Conservation (phyloP, 2,797 vertebrate species). For the Novumbra hubbsi region DNA sequence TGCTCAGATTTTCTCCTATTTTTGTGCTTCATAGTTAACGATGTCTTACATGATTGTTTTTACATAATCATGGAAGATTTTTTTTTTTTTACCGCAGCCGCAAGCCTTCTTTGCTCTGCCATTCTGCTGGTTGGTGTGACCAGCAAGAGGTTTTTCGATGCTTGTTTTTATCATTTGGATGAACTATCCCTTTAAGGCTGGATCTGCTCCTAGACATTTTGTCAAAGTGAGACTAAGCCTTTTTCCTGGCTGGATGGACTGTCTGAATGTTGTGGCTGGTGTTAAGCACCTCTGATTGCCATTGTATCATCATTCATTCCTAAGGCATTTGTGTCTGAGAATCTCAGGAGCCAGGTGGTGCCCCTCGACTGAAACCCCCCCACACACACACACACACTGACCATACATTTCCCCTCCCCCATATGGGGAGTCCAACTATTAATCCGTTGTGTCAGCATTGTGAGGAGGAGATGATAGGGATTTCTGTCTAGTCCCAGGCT, state of each 20-base stretch:
- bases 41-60: too few relatives aligned
- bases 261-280: background rate
- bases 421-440: slow-evolving; percentile 53
- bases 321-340: slow-evolving; percentile 61
- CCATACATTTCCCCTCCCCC: slow-evolving; percentile 39
- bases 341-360: slow-evolving; percentile 68
- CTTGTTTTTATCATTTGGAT: background rate
- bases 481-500: slow-evolving; percentile 72
- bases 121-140: background rate
- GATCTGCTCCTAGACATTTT: background rate
- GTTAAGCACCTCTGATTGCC: background rate
- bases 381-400: slow-evolving; percentile 23
- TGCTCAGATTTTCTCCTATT: too few relatives aligned
- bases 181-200: background rate
- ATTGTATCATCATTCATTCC: slow-evolving; percentile 6
- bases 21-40: too few relatives aligned
- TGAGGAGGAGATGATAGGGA: slow-evolving; percentile 58
- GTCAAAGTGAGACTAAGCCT: background rate
- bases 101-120: too few relatives aligned
- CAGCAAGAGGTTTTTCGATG: too few relatives aligned
- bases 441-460: slow-evolving; percentile 74
- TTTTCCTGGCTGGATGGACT: background rate
- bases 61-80: too few relatives aligned
- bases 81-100: too few relatives aligned
- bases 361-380: slow-evolving; percentile 50